Base-by-base conservation (phyloP, 2,888 invertebrate species). In the Schrankia costaestrigalis region DNA sequence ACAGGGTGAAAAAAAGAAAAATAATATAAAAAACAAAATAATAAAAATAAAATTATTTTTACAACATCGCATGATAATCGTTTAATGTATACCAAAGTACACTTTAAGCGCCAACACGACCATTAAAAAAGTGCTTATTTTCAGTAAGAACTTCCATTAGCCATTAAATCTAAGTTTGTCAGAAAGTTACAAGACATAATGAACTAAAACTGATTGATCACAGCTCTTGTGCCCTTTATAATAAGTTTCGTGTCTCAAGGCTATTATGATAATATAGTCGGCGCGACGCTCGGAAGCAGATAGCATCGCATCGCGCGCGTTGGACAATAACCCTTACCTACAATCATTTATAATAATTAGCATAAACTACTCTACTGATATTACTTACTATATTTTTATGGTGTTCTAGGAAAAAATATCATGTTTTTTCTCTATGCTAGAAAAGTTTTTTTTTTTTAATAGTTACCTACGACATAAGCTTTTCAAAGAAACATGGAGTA, bases 321-420 rank as follows among this genome's bases (percentile, higher is more conserved):
- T 85, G 85, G 85, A 84, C 84, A 82, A 84, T 84, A 81, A 84
- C 84, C 78, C 80, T 79, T 71, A 78, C 66, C 56, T 54, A 69
- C 73, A 71, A 73, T 78, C 72, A 78, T 78, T 81, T 77, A 78
- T 78, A 70, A 77, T 78, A 72, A 80, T 78, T 78, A 77, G 56
- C 73, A 75, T 78, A 75, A 73, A 69, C 67, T 53, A 61, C 44
- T 51, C 55, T 51, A 54, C 55, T 63, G 56, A 62, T 71, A 70
- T 67, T 61, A 57, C 56, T 65, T 60, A 55, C 55, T 44, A 56
- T 66, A 57, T 57, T 67, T 68, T 63, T 39, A 25, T 40, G 37
- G 34, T 17, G 35, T 29, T 41, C 14, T 41, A 23, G 14, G 10
- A 25, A 32, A n/a, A 31, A 26, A 13, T 31, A 14, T n/a, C n/a